Conservation (phyloP, 1,140 invertebrate species). For the Aphaenogaster ashmeadi region DNA sequence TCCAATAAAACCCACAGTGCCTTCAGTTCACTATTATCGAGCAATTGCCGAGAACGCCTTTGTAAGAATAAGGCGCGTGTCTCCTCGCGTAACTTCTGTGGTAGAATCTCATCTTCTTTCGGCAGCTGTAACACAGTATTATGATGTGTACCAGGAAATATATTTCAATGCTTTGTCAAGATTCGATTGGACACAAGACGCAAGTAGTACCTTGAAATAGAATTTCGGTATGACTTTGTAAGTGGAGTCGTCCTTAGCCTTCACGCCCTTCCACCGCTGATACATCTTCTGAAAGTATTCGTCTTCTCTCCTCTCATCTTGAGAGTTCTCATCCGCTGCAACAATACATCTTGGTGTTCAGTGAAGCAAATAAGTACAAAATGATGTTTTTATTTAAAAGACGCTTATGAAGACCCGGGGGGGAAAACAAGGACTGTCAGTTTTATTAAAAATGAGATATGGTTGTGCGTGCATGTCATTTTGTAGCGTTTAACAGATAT, state of each 20-base stretch:
- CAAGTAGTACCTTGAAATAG: constrained; percentile 89
- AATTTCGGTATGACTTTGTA: constrained; percentile 91
- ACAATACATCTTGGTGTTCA: background rate
- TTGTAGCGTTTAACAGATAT: too few species aligned
- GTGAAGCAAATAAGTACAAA: background rate
- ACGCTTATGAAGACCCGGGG: too few species aligned
- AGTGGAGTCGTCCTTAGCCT: constrained; percentile 81
- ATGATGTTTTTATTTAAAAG: constrained; percentile 7
- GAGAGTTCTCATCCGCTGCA: constrained; percentile 74
- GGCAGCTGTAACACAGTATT: constrained; percentile 87
- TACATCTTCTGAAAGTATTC: constrained; percentile 88
- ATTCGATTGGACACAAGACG: background rate
- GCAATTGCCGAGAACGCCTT: constrained; percentile 92
- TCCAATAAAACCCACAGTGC: constrained; percentile 94
- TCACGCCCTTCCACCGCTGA: constrained; percentile 88
- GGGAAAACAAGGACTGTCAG: too few species aligned
- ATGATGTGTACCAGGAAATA: constrained; percentile 12
- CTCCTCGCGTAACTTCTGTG: constrained; percentile 95
- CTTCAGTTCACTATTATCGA: constrained; percentile 96
- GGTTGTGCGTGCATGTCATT: too few species aligned
- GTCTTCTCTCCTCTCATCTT: constrained; percentile 84
- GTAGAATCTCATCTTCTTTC: constrained; percentile 91
- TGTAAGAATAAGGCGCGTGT: constrained; percentile 95
- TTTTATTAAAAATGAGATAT: too few species aligned
- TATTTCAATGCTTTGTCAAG: background rate